These are phyloP conservation scores for Falco punctatus DNA, from an alignment of 2,113 vertebrate genomes.

Conservation along the genomic window DNA sequence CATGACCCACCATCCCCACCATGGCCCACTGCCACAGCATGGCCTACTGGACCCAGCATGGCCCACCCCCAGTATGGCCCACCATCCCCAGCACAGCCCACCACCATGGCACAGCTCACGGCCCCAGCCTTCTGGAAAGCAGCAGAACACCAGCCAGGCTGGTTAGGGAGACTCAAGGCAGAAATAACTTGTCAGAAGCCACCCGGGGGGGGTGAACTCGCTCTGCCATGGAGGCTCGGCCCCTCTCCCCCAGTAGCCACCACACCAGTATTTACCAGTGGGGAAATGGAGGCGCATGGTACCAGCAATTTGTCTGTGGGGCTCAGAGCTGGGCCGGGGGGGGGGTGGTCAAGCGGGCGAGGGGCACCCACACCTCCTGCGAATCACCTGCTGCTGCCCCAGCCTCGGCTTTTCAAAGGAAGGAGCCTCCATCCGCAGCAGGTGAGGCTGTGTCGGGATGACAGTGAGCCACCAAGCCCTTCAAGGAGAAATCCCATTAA, in stretches of 20 bases:
- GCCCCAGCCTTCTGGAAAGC: no score
- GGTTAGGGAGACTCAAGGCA: no score
- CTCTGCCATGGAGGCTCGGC: background rate
- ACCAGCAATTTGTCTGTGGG: background rate
- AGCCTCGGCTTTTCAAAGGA: background rate
- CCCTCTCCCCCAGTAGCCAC: background rate
- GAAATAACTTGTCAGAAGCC: no score
- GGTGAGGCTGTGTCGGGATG: background rate
- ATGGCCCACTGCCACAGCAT: no score
- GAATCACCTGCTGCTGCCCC: background rate
- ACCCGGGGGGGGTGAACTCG: rapidly evolving
- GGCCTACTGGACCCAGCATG: no score
- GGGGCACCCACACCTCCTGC: background rate
- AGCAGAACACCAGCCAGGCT: no score
- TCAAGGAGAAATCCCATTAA: rapidly evolving
- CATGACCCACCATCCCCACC: no score
- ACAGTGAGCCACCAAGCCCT: background rate
- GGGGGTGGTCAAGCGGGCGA: rapidly evolving
- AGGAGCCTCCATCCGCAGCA: background rate
- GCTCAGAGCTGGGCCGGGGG: rapidly evolving
- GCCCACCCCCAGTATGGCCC: no score
- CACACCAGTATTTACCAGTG: rapidly evolving
- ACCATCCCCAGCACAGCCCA: no score
- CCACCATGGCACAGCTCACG: no score
- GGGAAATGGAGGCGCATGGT: background rate